phyloP scores from a whole-genome alignment of 2,113 vertebrate species.

The Orycteropus afer region DNA sequence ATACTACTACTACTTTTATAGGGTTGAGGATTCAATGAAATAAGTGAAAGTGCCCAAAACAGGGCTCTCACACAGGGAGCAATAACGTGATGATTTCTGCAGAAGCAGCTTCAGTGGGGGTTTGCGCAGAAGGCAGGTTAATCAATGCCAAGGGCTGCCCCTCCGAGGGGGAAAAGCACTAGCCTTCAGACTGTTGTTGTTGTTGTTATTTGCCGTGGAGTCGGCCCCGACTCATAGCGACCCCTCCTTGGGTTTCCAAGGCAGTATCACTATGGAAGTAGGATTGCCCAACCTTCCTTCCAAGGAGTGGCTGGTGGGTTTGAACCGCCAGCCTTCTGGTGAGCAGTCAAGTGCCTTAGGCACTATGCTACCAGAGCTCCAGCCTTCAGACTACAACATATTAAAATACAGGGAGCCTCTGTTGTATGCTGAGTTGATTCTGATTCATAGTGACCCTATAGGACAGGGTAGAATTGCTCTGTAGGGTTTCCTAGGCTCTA shows the following conservation, averaged over 20 bases:
- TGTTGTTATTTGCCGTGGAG: no score
- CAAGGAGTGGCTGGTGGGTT: no score
- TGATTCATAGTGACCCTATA: neutral
- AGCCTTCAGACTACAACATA: neutral
- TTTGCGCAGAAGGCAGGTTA: neutral
- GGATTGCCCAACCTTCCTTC: no score
- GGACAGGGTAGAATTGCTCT: neutral
- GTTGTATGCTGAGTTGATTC: neutral
- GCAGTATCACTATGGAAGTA: no score
- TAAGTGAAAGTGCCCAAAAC: neutral
- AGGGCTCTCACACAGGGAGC: neutral
- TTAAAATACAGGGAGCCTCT: neutral
- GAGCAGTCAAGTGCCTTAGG: no score
- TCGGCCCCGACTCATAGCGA: no score
- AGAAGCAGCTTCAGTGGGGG: neutral
- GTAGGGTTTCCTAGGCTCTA: neutral
- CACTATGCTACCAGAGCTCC: no score
- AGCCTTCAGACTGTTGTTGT: neutral
- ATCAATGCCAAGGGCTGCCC: neutral
- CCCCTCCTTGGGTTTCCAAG: no score
- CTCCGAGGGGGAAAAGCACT: neutral
- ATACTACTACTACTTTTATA: neutral
- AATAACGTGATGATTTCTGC: neutral
- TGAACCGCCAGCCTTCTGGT: no score
- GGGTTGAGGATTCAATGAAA: neutral